phyloP scores from a whole-genome alignment of 2,888 invertebrate genomes.

The Polyploca ridens region DNA sequence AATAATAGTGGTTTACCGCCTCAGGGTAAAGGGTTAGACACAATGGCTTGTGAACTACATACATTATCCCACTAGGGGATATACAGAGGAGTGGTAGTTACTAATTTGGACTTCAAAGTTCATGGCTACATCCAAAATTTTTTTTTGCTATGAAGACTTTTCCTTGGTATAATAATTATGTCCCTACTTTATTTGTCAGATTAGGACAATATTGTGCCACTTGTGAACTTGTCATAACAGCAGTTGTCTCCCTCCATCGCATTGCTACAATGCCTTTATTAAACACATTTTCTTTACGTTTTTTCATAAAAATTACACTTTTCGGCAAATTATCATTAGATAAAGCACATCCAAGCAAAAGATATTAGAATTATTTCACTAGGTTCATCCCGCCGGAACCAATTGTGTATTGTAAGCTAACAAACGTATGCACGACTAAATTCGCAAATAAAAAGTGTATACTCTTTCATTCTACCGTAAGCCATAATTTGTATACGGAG shows the following conservation, averaged over 20 bases:
- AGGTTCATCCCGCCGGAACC: conserved; percentile 39
- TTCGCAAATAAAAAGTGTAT: conserved; percentile 56
- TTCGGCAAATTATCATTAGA: not conserved
- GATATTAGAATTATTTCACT: conserved; percentile 55
- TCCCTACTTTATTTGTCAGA: no score
- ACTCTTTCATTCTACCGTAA: conserved; percentile 61
- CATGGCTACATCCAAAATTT: not conserved
- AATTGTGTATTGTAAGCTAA: conserved; percentile 62
- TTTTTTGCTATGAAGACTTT: no score
- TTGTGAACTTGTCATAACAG: no score
- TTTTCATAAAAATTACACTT: no score
- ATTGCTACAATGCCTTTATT: no score
- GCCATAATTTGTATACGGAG: conserved; percentile 80
- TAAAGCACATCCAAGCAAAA: not conserved
- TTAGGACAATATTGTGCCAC: no score
- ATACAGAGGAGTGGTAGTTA: not conserved
- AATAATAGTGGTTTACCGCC: conserved; percentile 11
- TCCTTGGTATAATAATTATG: no score
- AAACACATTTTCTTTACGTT: no score
- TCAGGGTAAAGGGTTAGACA: conserved; percentile 24
- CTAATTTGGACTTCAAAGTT: not conserved
- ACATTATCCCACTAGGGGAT: not conserved
- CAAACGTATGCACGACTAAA: conserved; percentile 78
- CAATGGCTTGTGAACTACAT: not conserved
- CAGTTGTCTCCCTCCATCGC: no score